Conservation (phyloP, 2,113 vertebrate genomes). For the Ophiodon elongatus region DNA sequence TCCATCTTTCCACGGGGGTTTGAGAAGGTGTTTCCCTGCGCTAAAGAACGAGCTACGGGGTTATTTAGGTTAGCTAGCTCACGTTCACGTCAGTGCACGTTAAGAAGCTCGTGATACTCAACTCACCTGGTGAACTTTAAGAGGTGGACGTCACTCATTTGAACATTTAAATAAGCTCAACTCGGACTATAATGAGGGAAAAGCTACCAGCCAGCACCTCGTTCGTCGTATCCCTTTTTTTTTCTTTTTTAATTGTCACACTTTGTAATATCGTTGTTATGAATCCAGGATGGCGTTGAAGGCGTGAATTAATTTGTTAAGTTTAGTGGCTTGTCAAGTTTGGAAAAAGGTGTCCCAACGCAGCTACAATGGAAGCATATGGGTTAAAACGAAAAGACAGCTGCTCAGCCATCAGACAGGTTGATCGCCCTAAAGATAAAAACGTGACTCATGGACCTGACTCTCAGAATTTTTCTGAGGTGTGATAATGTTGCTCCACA, state of each 20-base stretch:
- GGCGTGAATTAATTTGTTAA: not conserved
- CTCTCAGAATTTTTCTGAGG: constrained; percentile 35
- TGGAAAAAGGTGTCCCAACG: constrained; percentile 6
- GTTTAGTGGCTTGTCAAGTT: constrained; percentile 37
- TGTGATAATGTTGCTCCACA: constrained; percentile 50
- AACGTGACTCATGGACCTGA: constrained; percentile 53
- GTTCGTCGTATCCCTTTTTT: not conserved
- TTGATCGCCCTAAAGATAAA: constrained; percentile 10
- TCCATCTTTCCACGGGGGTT: not conserved
- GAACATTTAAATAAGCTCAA: not conserved
- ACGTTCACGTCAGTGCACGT: not conserved
- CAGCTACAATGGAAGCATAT: not conserved
- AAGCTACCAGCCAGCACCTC: not conserved
- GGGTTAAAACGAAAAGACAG: constrained; percentile 7
- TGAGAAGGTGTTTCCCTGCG: not conserved
- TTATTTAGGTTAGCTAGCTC: constrained; percentile 47
- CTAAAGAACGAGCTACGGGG: not conserved
- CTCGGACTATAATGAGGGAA: not conserved
- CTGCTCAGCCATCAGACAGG: constrained; percentile 13
- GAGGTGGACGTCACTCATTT: constrained; percentile 36
- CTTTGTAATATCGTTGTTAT: constrained; percentile 2
- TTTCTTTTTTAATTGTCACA: not conserved
- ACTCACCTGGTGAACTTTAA: constrained; percentile 69
- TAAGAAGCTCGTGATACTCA: constrained; percentile 25
- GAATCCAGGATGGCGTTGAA: not conserved